A percentile compares a stretch with the other conserved stretches of the same genome.
Conservation (phyloP, 2,113 vertebrate genomes). For the Azemiops feae region DNA sequence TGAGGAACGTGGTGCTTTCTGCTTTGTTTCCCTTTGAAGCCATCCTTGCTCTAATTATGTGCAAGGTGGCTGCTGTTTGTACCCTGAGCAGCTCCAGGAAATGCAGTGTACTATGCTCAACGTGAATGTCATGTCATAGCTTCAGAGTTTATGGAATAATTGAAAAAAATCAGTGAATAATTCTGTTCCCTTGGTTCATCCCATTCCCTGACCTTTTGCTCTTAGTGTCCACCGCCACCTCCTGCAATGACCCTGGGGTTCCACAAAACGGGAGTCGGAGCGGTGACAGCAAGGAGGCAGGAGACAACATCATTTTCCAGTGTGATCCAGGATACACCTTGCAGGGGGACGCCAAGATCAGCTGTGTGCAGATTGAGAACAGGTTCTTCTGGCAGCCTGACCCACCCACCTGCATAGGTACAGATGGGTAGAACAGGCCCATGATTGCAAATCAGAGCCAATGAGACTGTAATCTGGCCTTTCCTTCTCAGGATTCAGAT, state of each 20-base stretch:
- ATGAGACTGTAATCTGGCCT: neutral
- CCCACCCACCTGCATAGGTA: conserved; percentile 91
- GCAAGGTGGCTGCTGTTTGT: neutral
- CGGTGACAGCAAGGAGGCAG: conserved; percentile 88
- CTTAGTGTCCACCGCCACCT: conserved; percentile 93
- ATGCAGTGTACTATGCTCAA: neutral
- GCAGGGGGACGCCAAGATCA: conserved; percentile 89
- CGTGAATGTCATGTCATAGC: neutral
- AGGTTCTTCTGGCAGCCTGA: conserved; percentile 98
- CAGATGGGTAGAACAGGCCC: neutral
- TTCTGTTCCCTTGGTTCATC: accelerated
- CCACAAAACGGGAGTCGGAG: conserved; percentile 93
- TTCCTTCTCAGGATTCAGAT: neutral
- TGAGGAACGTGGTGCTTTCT: neutral
- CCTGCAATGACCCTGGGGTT: conserved; percentile 94
- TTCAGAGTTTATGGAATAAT: neutral
- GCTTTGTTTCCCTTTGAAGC: neutral
- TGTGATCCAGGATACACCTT: conserved; percentile 91
- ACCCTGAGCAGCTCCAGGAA: neutral
- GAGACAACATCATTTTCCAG: conserved; percentile 90
- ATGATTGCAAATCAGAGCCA: neutral
- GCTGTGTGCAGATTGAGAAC: conserved; percentile 89
- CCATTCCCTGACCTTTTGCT: neutral
- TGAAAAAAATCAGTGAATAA: neutral
- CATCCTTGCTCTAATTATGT: neutral